Conservation (phyloP, 2,797 vertebrate genomes). For the Hippoglossus hippoglossus region DNA sequence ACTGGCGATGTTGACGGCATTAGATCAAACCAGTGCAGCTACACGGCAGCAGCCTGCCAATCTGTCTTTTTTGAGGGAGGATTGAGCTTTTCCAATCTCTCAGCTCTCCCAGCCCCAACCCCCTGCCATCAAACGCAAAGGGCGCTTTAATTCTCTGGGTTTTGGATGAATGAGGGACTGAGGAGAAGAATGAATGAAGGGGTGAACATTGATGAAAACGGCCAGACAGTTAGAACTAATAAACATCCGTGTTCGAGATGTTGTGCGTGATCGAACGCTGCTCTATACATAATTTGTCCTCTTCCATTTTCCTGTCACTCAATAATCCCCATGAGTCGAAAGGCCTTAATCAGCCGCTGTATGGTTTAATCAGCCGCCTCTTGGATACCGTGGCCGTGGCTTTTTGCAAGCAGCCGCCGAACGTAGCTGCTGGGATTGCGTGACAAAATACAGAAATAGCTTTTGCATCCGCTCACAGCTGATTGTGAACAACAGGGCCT, state of each 20-base stretch:
- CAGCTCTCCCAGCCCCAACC: constrained; percentile 10
- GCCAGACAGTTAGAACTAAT: background rate
- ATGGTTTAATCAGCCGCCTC: constrained; percentile 13
- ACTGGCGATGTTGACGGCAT: constrained; percentile 34
- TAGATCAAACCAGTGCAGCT: no score
- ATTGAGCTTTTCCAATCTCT: constrained; percentile 50
- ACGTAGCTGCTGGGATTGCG: constrained; percentile 54
- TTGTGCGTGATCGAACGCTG: constrained; percentile 22
- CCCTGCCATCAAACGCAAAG: background rate
- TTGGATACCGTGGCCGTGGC: constrained; percentile 20
- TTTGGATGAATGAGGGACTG: constrained; percentile 18
- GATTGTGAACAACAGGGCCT: constrained; percentile 48
- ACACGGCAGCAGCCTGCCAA: constrained; percentile 15
- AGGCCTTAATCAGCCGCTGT: constrained; percentile 36
- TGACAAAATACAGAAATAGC: constrained; percentile 66
- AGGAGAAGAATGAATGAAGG: constrained; percentile 17
- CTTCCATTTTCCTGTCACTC: constrained; percentile 36
- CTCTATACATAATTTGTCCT: background rate
- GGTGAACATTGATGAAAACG: background rate
- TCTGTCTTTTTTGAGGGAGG: constrained; percentile 48
- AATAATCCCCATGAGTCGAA: constrained; percentile 44
- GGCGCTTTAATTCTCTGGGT: background rate
- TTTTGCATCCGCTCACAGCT: constrained; percentile 56
- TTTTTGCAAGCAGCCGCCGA: constrained; percentile 20
- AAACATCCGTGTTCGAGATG: constrained; percentile 1